Conservation (phyloP, 2,888 invertebrate genomes). For the Caenorhabditis doughertyi region DNA sequence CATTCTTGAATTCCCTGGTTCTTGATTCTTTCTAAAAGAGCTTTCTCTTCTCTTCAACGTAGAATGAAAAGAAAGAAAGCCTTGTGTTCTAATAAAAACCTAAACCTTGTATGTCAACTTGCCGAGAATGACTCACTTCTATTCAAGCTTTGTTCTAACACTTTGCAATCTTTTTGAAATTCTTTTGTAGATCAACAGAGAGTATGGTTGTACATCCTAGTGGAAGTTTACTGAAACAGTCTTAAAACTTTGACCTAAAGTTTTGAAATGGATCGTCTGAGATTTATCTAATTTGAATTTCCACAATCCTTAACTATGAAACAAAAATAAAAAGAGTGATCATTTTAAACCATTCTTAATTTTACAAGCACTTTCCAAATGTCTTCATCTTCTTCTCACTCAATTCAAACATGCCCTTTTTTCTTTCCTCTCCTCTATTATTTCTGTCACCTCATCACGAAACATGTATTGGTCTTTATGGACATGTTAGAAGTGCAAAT, state of each 20-base stretch:
- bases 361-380: not conserved
- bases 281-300: too few species aligned
- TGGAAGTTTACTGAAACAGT: too few species aligned
- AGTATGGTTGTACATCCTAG: too few species aligned
- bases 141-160: not conserved
- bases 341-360: too few species aligned
- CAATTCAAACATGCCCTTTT: slow-evolving; percentile 19
- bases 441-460: not conserved
- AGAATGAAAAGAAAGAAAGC: not conserved
- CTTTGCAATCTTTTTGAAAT: not conserved
- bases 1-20: not conserved
- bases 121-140: not conserved
- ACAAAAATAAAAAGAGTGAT: too few species aligned
- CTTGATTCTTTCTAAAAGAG: not conserved
- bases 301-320: too few species aligned
- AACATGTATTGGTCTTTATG: slow-evolving; percentile 32
- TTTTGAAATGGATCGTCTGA: too few species aligned
- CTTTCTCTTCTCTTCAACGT: not conserved
- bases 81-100: too few species aligned
- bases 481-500: slow-evolving; percentile 47
- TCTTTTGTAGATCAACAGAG: not conserved
- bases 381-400: not conserved
- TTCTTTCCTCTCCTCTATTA: not conserved
- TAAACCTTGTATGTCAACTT: not conserved
- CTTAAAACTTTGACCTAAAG: too few species aligned